Evolutionary conservation across 2,888 invertebrate genomes (phyloP), one percentile per base, ranked within the genome.

Genomic region (Volucella bombylans): DNA sequence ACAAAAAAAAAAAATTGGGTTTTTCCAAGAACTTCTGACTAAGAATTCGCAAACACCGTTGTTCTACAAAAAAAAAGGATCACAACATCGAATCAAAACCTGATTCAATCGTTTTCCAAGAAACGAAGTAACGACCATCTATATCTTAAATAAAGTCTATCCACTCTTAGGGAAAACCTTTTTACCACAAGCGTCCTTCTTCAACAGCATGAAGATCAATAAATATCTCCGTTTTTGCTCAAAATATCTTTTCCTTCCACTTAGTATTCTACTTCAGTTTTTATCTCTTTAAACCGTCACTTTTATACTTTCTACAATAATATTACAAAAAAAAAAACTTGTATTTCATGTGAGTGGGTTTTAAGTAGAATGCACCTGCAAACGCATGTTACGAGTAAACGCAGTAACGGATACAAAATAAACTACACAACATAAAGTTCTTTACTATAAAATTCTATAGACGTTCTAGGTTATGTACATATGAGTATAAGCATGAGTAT

Each of bases 401-500:
- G 67, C 47, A 64, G 54, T 10, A 57, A n/a, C 39, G 14, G 31
- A n/a, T 12, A 15, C 8, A 50, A 52, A 52, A 50, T 11, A 38
- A 52, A 68, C 45, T 67, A 67, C 47, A 71, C 73, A 83, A 83
- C 64, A 78, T 62, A 62, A 73, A 47, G 57, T 59, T 65, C 64
- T 73, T 47, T 61, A 71, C 45, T 74, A 80, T 74, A 76, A 83
- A 71, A 83, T 83, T 74, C 83, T 61, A 61, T 61, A 67, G 67
- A 76, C 71, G 83, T 80, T 61, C 52, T 65, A 23, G 23, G 23
- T 59, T 71, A 57, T 65, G 11, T 45, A 14, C 54, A 76, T 65
- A n/a, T n/a, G 62, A 57, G 57, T 47, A 71, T 38, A 65, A 57
- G 64, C 6, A 4, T 6, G 31, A 6, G 31, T 31, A 31, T 31